phyloP scores from a whole-genome alignment of 2,888 invertebrate genomes.

The Timema cristinae region DNA sequence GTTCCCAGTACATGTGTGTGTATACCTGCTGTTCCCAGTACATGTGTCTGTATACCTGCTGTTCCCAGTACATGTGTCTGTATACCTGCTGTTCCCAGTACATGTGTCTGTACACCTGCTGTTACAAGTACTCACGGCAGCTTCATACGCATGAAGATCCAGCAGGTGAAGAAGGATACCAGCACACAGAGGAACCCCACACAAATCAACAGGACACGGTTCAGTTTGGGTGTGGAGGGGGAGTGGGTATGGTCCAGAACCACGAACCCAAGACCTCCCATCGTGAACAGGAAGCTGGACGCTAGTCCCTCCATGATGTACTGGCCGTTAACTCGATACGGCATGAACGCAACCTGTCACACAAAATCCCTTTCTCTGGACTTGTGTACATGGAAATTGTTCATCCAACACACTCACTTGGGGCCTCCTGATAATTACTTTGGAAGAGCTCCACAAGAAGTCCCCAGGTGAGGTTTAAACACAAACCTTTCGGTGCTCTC shows the following conservation, averaged over 20 bases:
- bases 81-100: too few relatives aligned
- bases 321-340: slow-evolving; percentile 96
- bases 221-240: slow-evolving; percentile 84
- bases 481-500: too few relatives aligned
- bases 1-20: neutral
- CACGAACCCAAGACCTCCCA: slow-evolving; percentile 95
- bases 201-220: slow-evolving; percentile 81
- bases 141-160: slow-evolving; percentile 99
- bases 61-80: too few relatives aligned
- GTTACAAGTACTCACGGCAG: slow-evolving; percentile 59
- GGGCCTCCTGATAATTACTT: too few relatives aligned
- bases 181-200: slow-evolving; percentile 90
- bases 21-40: neutral
- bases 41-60: neutral
- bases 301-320: slow-evolving; percentile 99
- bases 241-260: slow-evolving; percentile 93
- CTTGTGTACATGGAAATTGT: too few relatives aligned
- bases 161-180: slow-evolving; percentile 92
- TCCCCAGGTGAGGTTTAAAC: too few relatives aligned
- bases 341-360: slow-evolving; percentile 88
- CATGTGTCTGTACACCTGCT: too few relatives aligned
- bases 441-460: too few relatives aligned
- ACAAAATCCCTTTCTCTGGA: neutral
- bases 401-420: too few relatives aligned
- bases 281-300: slow-evolving; percentile 93